Conservation (phyloP, 2,888 invertebrate species). For the Chironomus tentans region DNA sequence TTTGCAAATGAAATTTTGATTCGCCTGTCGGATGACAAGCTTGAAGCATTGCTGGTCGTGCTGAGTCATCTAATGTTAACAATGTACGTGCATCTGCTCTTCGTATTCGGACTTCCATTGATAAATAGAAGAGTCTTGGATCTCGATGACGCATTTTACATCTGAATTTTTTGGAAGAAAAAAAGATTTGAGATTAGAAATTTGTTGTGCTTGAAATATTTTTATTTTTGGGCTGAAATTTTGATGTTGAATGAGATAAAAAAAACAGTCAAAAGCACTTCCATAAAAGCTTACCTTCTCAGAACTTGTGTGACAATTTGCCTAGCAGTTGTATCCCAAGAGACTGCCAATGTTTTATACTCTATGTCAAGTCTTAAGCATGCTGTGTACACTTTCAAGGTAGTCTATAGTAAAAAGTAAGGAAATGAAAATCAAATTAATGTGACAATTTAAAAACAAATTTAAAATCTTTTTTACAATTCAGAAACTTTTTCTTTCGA, state of each 20-base stretch:
- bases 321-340: constrained; percentile 77
- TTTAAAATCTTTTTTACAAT: no score
- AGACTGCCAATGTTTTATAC: constrained; percentile 88
- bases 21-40: constrained; percentile 91
- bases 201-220: background rate
- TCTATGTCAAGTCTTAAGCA: constrained; percentile 88
- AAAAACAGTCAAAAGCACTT: background rate
- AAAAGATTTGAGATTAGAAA: background rate
- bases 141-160: constrained; percentile 83
- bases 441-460: background rate
- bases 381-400: constrained; percentile 83
- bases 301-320: constrained; percentile 78
- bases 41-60: constrained; percentile 82
- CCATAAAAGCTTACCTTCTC: constrained; percentile 53
- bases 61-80: constrained; percentile 76
- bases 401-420: constrained; percentile 59
- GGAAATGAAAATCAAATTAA: constrained; percentile 28
- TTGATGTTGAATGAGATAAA: no score
- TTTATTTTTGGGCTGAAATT: no score
- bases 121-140: constrained; percentile 83
- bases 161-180: constrained; percentile 30
- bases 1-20: constrained; percentile 82
- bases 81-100: constrained; percentile 75
- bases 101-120: constrained; percentile 87
- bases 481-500: no score